Percentiles rank a stretch among this genome's conserved stretches.
Conservation (phyloP, 2,888 invertebrate genomes). For the Agonum fuliginosum region DNA sequence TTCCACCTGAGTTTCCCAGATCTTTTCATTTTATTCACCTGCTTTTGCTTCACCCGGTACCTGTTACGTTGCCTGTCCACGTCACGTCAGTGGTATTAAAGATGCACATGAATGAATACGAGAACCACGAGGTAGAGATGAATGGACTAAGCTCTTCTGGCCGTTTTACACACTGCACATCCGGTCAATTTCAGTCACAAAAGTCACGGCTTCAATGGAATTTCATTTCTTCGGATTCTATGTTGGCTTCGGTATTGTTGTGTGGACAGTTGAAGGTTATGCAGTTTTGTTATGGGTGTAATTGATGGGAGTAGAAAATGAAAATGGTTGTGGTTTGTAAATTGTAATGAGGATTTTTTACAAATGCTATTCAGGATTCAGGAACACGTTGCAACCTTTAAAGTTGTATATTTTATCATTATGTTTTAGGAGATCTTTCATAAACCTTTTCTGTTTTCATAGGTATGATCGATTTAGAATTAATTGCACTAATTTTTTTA, state of each 20-base stretch:
- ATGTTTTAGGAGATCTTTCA: no score
- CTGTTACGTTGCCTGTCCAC: slow-evolving; percentile 6
- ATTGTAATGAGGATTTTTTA: no score
- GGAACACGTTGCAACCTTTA: no score
- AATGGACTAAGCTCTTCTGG: slow-evolving; percentile 36
- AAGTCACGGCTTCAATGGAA: slow-evolving; percentile 22
- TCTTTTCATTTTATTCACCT: no score
- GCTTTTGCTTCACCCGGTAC: slow-evolving; percentile 3
- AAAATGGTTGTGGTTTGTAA: neutral
- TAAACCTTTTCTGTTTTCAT: no score
- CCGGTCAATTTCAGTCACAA: slow-evolving; percentile 40
- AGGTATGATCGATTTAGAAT: no score
- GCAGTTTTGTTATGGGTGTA: neutral
- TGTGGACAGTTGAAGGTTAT: slow-evolving; percentile 17
- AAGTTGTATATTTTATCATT: no score
- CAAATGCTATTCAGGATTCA: no score
- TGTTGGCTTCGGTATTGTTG: slow-evolving; percentile 4
- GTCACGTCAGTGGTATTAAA: slow-evolving; percentile 3
- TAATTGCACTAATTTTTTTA: no score
- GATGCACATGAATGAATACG: slow-evolving; percentile 42
- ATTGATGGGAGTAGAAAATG: slow-evolving; percentile 10
- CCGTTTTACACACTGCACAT: slow-evolving; percentile 24
- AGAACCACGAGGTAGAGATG: neutral
- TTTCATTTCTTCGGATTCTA: slow-evolving; percentile 6
- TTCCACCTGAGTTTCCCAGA: no score